Evolutionary conservation across 2,113 vertebrate genomes (phyloP), one percentile per base, ranked within the genome.

Genomic region (Cromileptes altivelis): DNA sequence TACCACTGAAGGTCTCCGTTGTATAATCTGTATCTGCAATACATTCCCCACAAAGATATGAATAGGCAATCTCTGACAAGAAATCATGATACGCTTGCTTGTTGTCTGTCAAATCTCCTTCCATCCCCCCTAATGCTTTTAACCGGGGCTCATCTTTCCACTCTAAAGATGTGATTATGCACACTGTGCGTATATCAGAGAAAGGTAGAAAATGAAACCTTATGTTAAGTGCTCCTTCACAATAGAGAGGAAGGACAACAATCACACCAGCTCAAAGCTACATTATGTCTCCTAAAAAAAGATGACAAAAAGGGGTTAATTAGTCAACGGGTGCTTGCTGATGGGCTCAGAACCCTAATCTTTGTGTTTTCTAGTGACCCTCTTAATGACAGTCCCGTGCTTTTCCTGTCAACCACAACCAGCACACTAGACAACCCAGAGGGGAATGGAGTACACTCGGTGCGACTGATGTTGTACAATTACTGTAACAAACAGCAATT

Each of bases 141-240:
- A 70, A 63, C 60, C 30, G 12, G 6, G 21, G 40, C 47, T 83
- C 47, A 53, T 82, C n/a, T 80, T 77, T 60, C n/a, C 64, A 47
- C 37, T 63, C 67, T 52, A n/a, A 73, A 78, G 40, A 70, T 67
- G 18, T 77, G 42, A 52, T 81, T 79, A 73, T 72, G 33, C 27
- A 55, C 0, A 33, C 6, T 74, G 27, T 33, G 49, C 15, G 25
- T 33, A 23, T 40, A n/a, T 70, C 49, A 56, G 58, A 64, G 8
- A 18, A 30, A 15, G 49, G 14, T 37, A 25, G 75, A 75, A 86
- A 30, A 76, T 50, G 2, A 60, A 67, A 75, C 49, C 13, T 42
- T 45, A 65, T 63, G 27, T 61, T 52, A 42, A 61, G 25, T 7
- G 27, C 6, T 70, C 60, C 13, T 67, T 75, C 14, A 25, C n/a